Percentiles rank a stretch among this genome's conserved stretches.
Evolutionary conservation across 2,888 invertebrate species (phyloP).

Genomic region (Caprella mutica): DNA sequence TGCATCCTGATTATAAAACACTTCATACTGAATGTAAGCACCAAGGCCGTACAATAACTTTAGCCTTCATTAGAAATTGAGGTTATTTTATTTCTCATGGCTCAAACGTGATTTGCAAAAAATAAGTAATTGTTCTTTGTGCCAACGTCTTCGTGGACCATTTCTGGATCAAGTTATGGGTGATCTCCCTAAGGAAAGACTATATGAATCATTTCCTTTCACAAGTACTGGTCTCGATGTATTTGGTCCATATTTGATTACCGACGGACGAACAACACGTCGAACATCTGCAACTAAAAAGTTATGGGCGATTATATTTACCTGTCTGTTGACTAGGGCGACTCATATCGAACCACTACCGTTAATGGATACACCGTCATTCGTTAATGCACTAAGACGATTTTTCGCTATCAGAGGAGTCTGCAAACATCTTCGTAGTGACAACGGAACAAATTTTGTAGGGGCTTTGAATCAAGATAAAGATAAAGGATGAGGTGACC

Average conservation of each 20-base stretch:
- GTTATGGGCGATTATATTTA: not conserved
- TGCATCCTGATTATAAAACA: not conserved
- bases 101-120: not conserved
- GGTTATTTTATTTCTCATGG: not conserved
- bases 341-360: not conserved
- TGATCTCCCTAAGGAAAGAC: not conserved
- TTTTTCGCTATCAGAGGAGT: not conserved
- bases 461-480: too few relatives aligned
- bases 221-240: too few relatives aligned
- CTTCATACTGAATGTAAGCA: not conserved
- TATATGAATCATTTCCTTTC: not conserved
- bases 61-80: not conserved
- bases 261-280: too few relatives aligned
- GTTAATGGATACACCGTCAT: not conserved
- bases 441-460: too few relatives aligned
- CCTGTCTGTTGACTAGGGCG: not conserved
- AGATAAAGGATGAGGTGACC: too few relatives aligned
- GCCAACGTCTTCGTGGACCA: not conserved
- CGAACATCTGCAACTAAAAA: not conserved
- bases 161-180: not conserved
- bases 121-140: not conserved
- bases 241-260: not conserved
- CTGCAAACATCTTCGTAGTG: too few relatives aligned
- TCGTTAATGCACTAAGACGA: not conserved
- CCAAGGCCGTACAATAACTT: not conserved